Percentiles rank a stretch among this genome's conserved stretches.
Evolutionary conservation across 2,888 invertebrate genomes (phyloP).

Genomic region (Heteromurus nitidus): DNA sequence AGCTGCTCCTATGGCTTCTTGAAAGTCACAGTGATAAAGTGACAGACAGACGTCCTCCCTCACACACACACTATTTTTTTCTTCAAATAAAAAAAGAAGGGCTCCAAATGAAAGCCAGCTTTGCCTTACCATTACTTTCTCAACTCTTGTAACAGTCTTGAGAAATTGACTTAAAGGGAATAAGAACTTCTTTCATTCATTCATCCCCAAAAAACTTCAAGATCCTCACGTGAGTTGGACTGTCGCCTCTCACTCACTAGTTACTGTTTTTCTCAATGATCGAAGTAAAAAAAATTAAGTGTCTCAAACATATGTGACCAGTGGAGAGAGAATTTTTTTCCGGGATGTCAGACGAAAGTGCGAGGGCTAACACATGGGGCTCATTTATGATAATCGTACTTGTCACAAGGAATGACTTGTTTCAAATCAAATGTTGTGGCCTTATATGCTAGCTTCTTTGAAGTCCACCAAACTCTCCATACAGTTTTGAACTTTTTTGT

Average conservation of each 20-base stretch:
- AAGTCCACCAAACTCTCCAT: too few species aligned
- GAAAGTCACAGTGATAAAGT: conserved; percentile 25
- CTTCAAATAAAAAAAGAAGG: neutral
- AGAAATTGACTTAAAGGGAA: neutral
- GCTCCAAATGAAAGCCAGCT: too few species aligned
- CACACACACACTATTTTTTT: conserved; percentile 25
- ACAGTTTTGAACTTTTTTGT: too few species aligned
- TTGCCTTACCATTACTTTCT: neutral
- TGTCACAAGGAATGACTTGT: too few species aligned
- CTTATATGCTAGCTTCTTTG: too few species aligned
- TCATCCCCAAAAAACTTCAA: neutral
- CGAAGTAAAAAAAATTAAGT: neutral
- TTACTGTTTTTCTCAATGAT: conserved; percentile 1
- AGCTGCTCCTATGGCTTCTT: conserved; percentile 13
- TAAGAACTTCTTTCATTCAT: neutral
- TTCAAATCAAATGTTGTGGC: too few species aligned
- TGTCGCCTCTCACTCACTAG: neutral
- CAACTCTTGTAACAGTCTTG: neutral
- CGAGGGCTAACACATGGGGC: conserved; percentile 3
- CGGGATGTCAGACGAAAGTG: too few species aligned
- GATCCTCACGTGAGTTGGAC: neutral
- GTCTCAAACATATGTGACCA: neutral
- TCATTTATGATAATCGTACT: neutral
- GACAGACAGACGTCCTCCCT: conserved; percentile 30
- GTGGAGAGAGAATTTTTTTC: too few species aligned